phyloP scores from a whole-genome alignment of 2,888 invertebrate species.

The Tuberolachnus salignus region DNA sequence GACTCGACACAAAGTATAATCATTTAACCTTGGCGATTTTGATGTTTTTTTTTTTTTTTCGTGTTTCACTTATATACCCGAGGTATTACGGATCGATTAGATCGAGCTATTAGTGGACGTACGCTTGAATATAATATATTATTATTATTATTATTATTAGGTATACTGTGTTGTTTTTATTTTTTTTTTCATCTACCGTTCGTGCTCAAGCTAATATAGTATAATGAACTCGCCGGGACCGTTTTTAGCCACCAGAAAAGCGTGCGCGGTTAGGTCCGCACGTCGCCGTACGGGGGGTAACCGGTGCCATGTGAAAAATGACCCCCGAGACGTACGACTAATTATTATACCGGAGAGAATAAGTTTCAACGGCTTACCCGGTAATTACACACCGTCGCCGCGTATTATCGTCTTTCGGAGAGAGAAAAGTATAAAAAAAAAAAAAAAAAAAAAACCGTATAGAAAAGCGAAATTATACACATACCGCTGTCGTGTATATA shows the following conservation, averaged over 20 bases:
- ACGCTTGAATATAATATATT: background rate
- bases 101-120: slow-evolving; percentile 15
- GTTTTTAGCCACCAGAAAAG: slow-evolving; percentile 28
- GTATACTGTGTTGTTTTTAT: background rate
- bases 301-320: slow-evolving; percentile 22
- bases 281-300: background rate
- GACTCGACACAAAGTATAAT: background rate
- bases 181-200: background rate
- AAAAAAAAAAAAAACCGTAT: background rate
- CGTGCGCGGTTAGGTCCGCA: slow-evolving; percentile 1
- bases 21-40: slow-evolving; percentile 21
- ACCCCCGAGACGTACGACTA: slow-evolving; percentile 31
- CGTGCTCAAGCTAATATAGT: background rate
- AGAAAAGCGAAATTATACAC: slow-evolving; percentile 48
- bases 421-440: background rate
- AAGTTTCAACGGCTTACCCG: slow-evolving; percentile 32
- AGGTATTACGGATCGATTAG: slow-evolving; percentile 26
- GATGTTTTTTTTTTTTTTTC: background rate
- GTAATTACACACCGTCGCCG: slow-evolving; percentile 22
- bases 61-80: background rate
- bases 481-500: background rate
- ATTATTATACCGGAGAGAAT: slow-evolving; percentile 25
- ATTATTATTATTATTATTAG: slow-evolving; percentile 15
- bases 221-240: slow-evolving; percentile 1
- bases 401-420: background rate